These are phyloP conservation scores for Rhinolophus sinicus DNA, from an alignment of 2,113 vertebrate genomes.

Conservation along the genomic window DNA sequence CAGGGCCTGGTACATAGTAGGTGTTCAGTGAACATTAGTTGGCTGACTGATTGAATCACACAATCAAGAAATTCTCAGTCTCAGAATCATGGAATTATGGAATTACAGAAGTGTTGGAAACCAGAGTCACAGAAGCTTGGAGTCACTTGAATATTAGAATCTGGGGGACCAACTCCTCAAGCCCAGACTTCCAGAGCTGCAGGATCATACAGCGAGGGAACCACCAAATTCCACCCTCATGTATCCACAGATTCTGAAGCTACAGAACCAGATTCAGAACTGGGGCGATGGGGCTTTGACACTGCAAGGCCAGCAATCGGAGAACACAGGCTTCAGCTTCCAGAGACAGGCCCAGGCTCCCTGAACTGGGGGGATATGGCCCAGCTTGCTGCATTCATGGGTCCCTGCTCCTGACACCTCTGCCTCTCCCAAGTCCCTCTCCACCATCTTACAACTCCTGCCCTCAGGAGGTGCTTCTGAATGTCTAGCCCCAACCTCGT, in stretches of 20 bases:
- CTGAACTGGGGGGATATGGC: fast-evolving
- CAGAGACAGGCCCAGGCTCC: background rate
- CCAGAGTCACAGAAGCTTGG: background rate
- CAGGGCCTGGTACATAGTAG: background rate
- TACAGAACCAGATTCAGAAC: background rate
- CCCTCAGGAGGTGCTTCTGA: background rate
- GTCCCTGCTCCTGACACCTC: background rate
- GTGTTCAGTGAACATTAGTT: background rate
- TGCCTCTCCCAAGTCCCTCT: background rate
- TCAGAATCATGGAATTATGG: background rate
- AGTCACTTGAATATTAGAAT: too few species aligned
- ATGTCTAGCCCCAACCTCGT: background rate
- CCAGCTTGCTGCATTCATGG: fast-evolving
- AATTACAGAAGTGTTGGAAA: background rate
- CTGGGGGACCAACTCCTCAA: background rate
- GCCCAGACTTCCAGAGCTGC: background rate
- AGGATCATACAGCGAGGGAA: background rate
- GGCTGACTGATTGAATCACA: background rate
- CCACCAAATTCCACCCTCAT: background rate
- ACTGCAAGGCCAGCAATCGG: background rate
- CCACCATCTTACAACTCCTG: background rate
- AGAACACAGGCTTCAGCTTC: background rate
- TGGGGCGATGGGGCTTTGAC: background rate
- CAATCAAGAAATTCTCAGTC: background rate
- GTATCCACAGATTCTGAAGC: background rate